These are phyloP conservation scores for Thalassoma bifasciatum DNA, from an alignment of 2,113 vertebrate genomes.

Conservation along the genomic window DNA sequence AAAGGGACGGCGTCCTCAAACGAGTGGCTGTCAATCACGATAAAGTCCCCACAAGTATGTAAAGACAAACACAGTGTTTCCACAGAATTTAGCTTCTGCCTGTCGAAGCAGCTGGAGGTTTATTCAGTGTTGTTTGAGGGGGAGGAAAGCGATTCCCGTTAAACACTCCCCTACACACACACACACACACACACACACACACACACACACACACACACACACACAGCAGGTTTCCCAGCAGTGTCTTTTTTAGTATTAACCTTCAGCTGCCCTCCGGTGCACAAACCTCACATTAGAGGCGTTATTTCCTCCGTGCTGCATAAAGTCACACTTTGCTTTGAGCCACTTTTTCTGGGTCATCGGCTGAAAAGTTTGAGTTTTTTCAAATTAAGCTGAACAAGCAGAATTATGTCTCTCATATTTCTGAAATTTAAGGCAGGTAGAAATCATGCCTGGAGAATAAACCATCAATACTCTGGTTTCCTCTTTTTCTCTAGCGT, in stretches of 20 bases:
- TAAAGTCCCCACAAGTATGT: no score
- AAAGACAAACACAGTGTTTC: background rate
- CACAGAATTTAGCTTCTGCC: background rate
- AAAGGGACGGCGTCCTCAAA: no score
- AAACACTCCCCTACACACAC: background rate
- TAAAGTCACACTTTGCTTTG: no score
- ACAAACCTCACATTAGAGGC: background rate
- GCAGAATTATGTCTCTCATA: no score
- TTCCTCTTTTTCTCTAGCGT: no score
- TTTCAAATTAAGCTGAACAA: no score
- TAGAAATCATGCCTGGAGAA: no score
- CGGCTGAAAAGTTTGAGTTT: no score
- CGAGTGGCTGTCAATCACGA: no score
- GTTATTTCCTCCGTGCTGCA: no score
- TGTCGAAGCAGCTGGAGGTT: conserved; percentile 11
- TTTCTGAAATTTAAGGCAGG: no score
- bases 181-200: background rate
- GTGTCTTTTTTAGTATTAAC: background rate
- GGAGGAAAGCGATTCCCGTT: conserved; percentile 18
- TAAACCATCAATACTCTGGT: background rate
- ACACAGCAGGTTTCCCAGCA: conserved; percentile 22
- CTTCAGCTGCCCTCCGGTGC: background rate
- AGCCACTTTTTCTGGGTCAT: no score
- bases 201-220: conserved; percentile 2
- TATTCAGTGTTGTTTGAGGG: background rate